Base-by-base conservation (phyloP, 2,797 vertebrate genomes). In the Centroberyx gerrardi region DNA sequence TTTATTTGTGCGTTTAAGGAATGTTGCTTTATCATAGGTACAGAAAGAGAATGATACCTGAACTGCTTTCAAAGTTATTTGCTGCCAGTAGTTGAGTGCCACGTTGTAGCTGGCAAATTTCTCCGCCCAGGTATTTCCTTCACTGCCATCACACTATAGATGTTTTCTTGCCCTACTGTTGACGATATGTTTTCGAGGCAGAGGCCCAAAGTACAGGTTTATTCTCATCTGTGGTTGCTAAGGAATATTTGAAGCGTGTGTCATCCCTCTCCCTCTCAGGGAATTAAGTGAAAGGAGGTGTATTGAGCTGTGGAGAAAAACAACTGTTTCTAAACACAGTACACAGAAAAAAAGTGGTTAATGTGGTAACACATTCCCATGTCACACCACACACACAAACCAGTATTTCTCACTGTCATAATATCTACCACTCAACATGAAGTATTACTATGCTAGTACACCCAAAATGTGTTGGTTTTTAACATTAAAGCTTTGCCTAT, bases 141-240 rank as follows among this genome's bases (percentile, higher is more conserved):
- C n/a, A 6, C 36, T 29, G 65, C 8, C 17, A 18, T 68, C 38
- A 27, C 29, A 58, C 31, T 18, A 27, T n/a, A 15, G 18, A 80
- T 68, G 13, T 60, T 71, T 18, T 10, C 9, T 60, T 85, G 38
- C 31, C 51, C n/a, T 68, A 22, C 18, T 33, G 62, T 49, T 71
- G 44, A 76, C 68, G 28, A 59, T 68, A 64, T 73, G 42, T 81
- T 69, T 79, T 60, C 9, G 0, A 86, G 63, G 74, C 12, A 17
- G 68, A 64, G 78, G 69, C 53, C 66, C 5, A 44, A 74, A 77
- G 71, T 71, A 55, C 42, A 82, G 76, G 72, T 87, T 87, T 89
- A 83, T 87, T 90, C 76, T 88, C 75, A 83, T 87, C 84, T 76
- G 55, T 72, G 2, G 92, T 93, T 94, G 92, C 90, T 92, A 87